phyloP scores from a whole-genome alignment of 2,113 vertebrate genomes.

The Galeopterus variegatus region DNA sequence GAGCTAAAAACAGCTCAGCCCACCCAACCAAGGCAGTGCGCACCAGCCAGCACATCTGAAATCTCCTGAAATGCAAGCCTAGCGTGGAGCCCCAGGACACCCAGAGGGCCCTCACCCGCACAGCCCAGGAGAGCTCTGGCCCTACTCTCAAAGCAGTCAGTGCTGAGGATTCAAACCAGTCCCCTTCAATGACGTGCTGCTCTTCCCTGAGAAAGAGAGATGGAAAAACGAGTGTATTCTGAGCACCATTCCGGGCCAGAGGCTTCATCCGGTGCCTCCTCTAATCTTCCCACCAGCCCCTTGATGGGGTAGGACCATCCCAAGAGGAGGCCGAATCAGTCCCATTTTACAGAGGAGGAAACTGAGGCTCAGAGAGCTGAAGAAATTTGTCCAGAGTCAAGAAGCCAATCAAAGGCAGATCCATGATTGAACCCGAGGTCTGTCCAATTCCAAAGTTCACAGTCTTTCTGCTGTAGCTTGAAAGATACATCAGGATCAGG shows the following conservation, averaged over 20 bases:
- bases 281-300: background rate
- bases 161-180: background rate
- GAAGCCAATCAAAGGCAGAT: background rate
- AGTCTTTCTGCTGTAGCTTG: background rate
- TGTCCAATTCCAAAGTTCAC: background rate
- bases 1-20: constrained; percentile 53
- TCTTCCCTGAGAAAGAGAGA: background rate
- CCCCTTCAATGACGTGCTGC: background rate
- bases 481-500: background rate
- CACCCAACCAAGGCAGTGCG: background rate
- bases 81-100: background rate
- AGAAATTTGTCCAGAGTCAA: background rate
- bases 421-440: too few relatives aligned
- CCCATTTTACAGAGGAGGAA: background rate
- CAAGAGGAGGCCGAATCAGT: accelerated
- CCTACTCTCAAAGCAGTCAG: background rate
- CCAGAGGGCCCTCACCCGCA: background rate
- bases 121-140: background rate
- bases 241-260: background rate
- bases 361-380: background rate
- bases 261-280: background rate
- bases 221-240: background rate
- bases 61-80: background rate
- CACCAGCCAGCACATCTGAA: background rate
- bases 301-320: accelerated